Percentiles rank a stretch among this genome's conserved stretches.
phyloP scores from a whole-genome alignment of 1,140 invertebrate genomes.

The Stegodyphus dumicola region DNA sequence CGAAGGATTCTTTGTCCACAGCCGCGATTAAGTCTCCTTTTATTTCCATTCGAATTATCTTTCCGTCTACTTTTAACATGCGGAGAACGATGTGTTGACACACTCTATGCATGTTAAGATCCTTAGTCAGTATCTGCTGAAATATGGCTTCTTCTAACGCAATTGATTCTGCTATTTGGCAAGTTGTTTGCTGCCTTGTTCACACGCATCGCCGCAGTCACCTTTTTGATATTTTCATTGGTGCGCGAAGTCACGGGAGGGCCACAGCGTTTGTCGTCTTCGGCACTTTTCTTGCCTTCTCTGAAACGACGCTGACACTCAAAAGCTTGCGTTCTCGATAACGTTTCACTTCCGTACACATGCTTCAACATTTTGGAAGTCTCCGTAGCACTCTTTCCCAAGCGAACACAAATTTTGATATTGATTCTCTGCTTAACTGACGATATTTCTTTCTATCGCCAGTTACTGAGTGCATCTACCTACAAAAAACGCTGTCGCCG shows the following conservation, averaged over 20 bases:
- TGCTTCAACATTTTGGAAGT: conserved; percentile 5
- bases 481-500: no score
- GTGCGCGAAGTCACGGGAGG: not conserved
- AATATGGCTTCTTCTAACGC: no score
- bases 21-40: no score
- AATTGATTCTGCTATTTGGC: conserved; percentile 7
- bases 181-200: not conserved
- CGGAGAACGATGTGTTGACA: no score
- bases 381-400: conserved; percentile 11
- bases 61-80: no score
- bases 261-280: not conserved
- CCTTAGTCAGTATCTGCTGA: not conserved
- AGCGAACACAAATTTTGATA: no score
- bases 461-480: no score
- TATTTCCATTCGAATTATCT: no score
- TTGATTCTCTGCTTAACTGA: no score
- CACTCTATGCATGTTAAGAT: no score
- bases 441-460: no score
- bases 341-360: not conserved
- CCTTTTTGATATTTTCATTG: conserved; percentile 3
- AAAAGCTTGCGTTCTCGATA: conserved; percentile 6
- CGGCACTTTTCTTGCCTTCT: not conserved
- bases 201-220: not conserved
- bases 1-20: no score
- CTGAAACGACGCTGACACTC: not conserved